Base-by-base conservation (phyloP, 2,113 vertebrate genomes). In the Melanocharis versteri region DNA sequence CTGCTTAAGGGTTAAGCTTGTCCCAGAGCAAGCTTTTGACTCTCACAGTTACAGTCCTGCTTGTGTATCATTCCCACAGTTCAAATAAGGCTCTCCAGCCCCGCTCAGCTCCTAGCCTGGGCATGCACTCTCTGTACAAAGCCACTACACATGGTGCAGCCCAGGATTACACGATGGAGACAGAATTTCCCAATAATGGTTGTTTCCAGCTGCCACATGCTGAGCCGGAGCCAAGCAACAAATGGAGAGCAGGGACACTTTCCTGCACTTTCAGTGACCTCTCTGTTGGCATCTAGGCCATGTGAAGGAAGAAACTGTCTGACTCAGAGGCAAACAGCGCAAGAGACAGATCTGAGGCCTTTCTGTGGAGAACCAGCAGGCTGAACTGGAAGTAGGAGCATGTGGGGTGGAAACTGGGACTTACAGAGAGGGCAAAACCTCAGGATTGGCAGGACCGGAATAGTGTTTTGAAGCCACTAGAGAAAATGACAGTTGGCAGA, bases 191-290 rank as follows among this genome's bases (percentile, higher is more conserved):
- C 77, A 68, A 5, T 79, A 68, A 89, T 94, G 91, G 60, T 33
- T 82, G 47, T 84, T 94, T 91, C 91, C 91, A 95, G 83, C 73
- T 71, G 89, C 94, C 87, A 33, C 81, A 30, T 0, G 15, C 56
- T 77, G 81, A 89, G 72, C 60, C 0, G 0, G 31, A 61, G 89
- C 86, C 65, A 89, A 87, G 72, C 21, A 84, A 66, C 0, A 0
- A 87, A 28, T 24, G 45, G 83, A 92, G 96, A 78, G 35, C 47
- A 40, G 64, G 76, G 87, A 94, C 73, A 79, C 26, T 93, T 78
- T 27, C 28, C 61, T 95, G 93, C 81, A 89, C 91, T 94, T 84
- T 87, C 73, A 20, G 61, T 96, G 95, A 95, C 87, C 94, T 89
- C 89, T 87, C 69, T 87, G 51, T 57, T 95, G 91, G 91, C 89